A percentile compares a stretch with the other conserved stretches of the same genome.
Evolutionary conservation across 92 coral and sea anemone species (phyloP).

Genomic region (Bergia sp.): DNA sequence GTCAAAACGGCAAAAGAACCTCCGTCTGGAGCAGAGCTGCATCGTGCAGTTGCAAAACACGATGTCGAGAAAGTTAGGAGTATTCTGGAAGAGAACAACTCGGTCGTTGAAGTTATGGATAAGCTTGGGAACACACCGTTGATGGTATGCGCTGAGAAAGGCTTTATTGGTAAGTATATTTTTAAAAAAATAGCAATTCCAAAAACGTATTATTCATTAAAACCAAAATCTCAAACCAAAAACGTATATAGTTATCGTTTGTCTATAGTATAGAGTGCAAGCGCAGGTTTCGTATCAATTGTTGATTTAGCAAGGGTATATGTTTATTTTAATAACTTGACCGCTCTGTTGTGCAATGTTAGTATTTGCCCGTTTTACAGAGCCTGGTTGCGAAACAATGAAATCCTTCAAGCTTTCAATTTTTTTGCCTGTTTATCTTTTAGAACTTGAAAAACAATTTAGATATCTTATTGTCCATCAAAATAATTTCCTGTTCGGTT

Average conservation of each 20-base stretch:
- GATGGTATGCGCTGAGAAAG: constrained; percentile 89
- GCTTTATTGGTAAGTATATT: constrained; percentile 64
- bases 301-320: neutral
- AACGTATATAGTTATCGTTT: no score
- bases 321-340: neutral
- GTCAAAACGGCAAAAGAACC: constrained; percentile 90
- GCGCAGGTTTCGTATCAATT: neutral
- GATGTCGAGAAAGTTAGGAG: constrained; percentile 81
- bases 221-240: neutral
- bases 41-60: constrained; percentile 83
- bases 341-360: neutral
- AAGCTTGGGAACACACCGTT: constrained; percentile 91
- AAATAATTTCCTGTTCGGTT: neutral
- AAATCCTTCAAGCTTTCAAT: no score
- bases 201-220: neutral
- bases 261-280: no score
- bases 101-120: constrained; percentile 94
- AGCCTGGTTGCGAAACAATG: constrained; percentile 1
- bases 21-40: constrained; percentile 96
- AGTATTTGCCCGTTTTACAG: neutral
- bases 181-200: neutral
- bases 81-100: constrained; percentile 78
- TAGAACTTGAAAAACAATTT: neutral
- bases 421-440: neutral
- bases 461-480: neutral